Evolutionary conservation across 1,140 invertebrate species (phyloP).

Genomic region (Atta texana): DNA sequence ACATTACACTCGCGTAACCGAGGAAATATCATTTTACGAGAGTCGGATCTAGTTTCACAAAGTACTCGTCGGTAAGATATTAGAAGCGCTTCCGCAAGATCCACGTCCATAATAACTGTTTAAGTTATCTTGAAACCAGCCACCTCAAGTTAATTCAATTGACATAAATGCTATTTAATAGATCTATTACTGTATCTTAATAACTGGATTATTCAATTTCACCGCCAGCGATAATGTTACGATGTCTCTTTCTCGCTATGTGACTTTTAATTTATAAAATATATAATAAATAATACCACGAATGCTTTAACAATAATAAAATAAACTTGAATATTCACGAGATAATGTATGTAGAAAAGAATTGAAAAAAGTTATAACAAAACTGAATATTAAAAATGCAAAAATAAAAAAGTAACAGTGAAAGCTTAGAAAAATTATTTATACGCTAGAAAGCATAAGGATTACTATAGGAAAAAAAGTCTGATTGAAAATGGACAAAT

Average conservation of each 20-base stretch:
- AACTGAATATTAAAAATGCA: background rate
- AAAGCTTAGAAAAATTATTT: background rate
- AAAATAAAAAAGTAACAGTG: background rate
- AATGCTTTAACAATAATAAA: slow-evolving; percentile 2
- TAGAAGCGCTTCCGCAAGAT: slow-evolving; percentile 54
- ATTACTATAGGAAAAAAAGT: background rate
- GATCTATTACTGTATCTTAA: slow-evolving; percentile 70
- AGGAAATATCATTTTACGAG: slow-evolving; percentile 65
- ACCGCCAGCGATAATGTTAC: background rate
- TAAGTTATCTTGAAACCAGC: slow-evolving; percentile 73
- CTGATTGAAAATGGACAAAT: no score
- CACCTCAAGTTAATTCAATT: slow-evolving; percentile 72
- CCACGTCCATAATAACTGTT: slow-evolving; percentile 66
- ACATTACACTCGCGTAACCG: background rate
- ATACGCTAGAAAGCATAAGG: background rate
- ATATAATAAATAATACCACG: background rate
- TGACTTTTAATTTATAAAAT: slow-evolving; percentile 24
- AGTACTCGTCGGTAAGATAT: slow-evolving; percentile 52
- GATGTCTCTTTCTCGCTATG: slow-evolving; percentile 1
- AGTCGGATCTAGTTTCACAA: slow-evolving; percentile 58
- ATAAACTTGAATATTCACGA: background rate
- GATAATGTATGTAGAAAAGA: background rate
- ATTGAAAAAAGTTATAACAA: background rate
- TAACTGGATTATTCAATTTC: slow-evolving; percentile 57
- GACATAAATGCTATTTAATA: slow-evolving; percentile 70